phyloP scores from a whole-genome alignment of 2,113 vertebrate species.

The Oryzias curvinotus region DNA sequence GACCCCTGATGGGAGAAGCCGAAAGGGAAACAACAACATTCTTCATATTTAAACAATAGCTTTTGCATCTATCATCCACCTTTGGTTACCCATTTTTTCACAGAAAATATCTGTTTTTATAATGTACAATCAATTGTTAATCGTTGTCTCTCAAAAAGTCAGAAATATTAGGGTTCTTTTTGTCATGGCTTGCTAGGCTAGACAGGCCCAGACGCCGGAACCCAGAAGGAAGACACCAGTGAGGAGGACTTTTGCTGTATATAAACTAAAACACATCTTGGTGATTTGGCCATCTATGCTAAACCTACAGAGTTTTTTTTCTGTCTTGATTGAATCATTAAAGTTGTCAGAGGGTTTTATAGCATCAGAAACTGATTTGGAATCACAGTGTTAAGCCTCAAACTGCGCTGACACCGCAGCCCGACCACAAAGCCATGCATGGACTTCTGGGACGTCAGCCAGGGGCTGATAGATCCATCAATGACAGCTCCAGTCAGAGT shows the following conservation, averaged over 20 bases:
- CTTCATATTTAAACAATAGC: too few species aligned
- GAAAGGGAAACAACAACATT: too few species aligned
- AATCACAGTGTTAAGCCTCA: conserved; percentile 46
- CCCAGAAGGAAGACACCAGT: too few species aligned
- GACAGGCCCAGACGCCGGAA: too few species aligned
- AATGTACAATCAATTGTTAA: too few species aligned
- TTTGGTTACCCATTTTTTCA: too few species aligned
- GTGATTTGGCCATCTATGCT: conserved; percentile 6
- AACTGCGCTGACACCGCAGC: conserved; percentile 49
- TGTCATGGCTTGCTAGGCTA: too few species aligned
- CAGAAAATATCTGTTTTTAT: too few species aligned
- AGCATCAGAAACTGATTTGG: conserved; percentile 32
- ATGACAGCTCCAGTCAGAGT: conserved; percentile 44
- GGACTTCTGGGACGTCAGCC: conserved; percentile 51
- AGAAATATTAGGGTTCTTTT: not conserved
- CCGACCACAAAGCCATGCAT: conserved; percentile 42
- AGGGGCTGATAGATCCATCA: conserved; percentile 65
- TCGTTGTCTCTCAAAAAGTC: not conserved
- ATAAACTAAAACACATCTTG: conserved; percentile 3
- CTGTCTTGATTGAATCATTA: conserved; percentile 39
- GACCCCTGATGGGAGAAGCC: too few species aligned
- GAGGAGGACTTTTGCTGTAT: not conserved
- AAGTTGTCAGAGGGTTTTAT: conserved; percentile 52
- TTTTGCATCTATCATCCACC: too few species aligned
- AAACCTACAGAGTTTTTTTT: conserved; percentile 1